Base-by-base conservation (phyloP, 53 echinoderm and acorn worm genomes). In the Apostichopus leukothele region DNA sequence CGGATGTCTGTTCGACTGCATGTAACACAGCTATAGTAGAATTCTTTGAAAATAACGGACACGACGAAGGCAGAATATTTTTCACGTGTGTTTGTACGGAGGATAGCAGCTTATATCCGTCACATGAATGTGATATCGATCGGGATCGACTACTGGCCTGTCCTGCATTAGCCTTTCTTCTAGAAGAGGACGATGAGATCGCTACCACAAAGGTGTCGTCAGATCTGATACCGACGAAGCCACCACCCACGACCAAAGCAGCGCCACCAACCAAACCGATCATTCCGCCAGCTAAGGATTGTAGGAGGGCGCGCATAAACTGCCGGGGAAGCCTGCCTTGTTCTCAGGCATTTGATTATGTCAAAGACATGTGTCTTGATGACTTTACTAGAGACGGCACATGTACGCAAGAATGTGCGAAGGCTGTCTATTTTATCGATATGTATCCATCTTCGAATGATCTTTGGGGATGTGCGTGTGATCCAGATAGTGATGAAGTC, bases 31-130 rank as follows among this genome's bases (percentile, higher is more conserved):
- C 81, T 6, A 60, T 81, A 5, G 55, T 54, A 81, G 20, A 81
- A 7, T 81, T 81, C 21, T 25, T 81, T 5, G 18, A 81, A 5
- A 81, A 81, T 9, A 57, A n/a, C 23, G 81, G 81, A 1, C 22
- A 18, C 22, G 81, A 81, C 0, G 1, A 22, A 1, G 81, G 5
- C 1, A 59, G 57, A 3, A 59, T 57, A n/a, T 81, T 81, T 81
- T 81, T 81, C 22, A 53, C 9, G 18, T 81, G 81, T 25, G 55
- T 11, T 55, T 81, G 81, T 18, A 59, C 81, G n/a, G 81, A 81
- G 9, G 81, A 21, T 20, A 81, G 81, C 21, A 1, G 7, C 9
- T 9, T 81, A 9, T 81, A 81, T 9, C 20, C 54, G 9, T 19
- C 18, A 19, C 14, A 55, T 5, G 81, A 81, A 55, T 81, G 81